phyloP scores from a whole-genome alignment of 1,140 invertebrate genomes.

The Antheraea pernyi region DNA sequence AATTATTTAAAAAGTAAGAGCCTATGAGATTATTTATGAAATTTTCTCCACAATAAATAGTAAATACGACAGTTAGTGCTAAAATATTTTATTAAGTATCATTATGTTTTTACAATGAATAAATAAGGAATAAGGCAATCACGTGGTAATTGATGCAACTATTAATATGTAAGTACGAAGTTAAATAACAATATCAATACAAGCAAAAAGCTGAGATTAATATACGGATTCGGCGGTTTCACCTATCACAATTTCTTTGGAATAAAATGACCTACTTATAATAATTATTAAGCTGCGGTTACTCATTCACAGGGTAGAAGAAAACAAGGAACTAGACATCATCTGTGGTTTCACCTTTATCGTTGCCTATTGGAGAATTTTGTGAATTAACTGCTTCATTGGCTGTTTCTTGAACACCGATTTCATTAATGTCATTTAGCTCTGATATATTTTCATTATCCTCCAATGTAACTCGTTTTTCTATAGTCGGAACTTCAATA shows the following conservation, averaged over 20 bases:
- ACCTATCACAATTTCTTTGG: conserved; percentile 71
- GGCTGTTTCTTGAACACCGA: conserved; percentile 23
- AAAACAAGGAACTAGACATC: conserved; percentile 9
- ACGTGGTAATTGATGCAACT: conserved; percentile 68
- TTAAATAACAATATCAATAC: conserved; percentile 60
- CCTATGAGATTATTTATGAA: no score
- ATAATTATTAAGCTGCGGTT: conserved; percentile 40
- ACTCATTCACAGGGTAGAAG: conserved; percentile 16
- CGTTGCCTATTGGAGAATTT: conserved; percentile 22
- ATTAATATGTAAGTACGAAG: conserved; percentile 51
- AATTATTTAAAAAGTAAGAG: no score
- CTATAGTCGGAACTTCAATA: conserved; percentile 62
- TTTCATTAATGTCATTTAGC: conserved; percentile 27
- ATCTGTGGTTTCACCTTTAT: conserved; percentile 22
- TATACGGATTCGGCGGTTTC: conserved; percentile 52
- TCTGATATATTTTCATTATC: conserved; percentile 40
- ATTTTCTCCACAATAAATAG: not conserved
- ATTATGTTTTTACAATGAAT: conserved; percentile 65
- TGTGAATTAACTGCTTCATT: conserved; percentile 41
- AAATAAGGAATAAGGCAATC: conserved; percentile 76
- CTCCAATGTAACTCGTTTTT: conserved; percentile 49
- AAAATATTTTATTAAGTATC: conserved; percentile 75
- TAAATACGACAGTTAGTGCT: conserved; percentile 36
- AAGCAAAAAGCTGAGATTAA: conserved; percentile 67
- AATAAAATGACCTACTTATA: conserved; percentile 39